Conservation (phyloP, 2,888 invertebrate species). For the Phasia obesa region DNA sequence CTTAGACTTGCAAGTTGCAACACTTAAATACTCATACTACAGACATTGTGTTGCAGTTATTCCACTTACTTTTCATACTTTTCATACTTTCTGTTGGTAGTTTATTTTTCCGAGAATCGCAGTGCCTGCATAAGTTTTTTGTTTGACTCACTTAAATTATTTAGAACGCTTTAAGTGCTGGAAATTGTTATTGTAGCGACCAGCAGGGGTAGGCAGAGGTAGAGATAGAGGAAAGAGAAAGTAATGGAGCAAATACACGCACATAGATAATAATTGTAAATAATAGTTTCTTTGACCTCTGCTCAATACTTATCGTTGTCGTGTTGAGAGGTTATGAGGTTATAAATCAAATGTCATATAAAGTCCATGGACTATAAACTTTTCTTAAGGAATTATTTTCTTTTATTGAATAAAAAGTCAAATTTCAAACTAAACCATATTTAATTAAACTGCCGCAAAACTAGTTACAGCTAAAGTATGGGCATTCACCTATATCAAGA, state of each 20-base stretch:
- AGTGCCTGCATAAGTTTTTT: neutral
- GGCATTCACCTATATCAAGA: no score
- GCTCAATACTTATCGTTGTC: slow-evolving; percentile 1
- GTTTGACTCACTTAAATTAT: no score
- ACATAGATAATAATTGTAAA: slow-evolving; percentile 5
- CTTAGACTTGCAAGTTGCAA: slow-evolving; percentile 7
- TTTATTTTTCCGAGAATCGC: neutral
- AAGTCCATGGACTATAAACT: no score
- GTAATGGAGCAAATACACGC: neutral
- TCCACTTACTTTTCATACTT: slow-evolving; percentile 17
- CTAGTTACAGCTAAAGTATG: no score
- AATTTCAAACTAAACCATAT: no score
- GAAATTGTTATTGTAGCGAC: no score
- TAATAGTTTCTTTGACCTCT: slow-evolving; percentile 60
- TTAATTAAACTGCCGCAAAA: no score
- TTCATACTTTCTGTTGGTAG: neutral
- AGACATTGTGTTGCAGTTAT: slow-evolving; percentile 3
- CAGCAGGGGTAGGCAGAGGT: neutral
- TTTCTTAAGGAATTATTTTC: no score
- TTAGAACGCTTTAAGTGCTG: neutral
- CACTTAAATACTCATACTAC: slow-evolving; percentile 32
- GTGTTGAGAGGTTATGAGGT: no score
- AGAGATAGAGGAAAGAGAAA: neutral
- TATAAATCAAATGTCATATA: slow-evolving; percentile 20
- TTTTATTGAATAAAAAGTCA: no score